These are phyloP conservation scores for Tylochromis polylepis DNA, from an alignment of 2,113 vertebrate genomes.

Conservation along the genomic window DNA sequence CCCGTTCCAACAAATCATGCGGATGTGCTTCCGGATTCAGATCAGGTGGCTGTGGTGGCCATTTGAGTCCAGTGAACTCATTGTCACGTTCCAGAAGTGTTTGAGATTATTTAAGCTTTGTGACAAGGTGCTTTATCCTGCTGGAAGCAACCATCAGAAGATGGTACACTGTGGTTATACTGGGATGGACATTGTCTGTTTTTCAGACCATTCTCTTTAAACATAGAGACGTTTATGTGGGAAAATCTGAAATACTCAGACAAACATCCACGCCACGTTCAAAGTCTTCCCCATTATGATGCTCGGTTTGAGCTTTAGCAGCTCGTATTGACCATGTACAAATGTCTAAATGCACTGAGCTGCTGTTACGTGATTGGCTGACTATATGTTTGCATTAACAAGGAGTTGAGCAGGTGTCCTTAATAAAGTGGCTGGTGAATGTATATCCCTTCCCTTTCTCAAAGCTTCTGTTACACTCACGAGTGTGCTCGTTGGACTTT, in stretches of 20 bases:
- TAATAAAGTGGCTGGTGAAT: neutral
- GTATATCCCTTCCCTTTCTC: neutral
- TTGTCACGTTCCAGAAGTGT: no score
- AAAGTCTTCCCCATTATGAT: accelerated
- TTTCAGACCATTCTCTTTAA: accelerated
- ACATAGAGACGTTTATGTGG: neutral
- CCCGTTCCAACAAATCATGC: neutral
- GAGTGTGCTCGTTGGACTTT: accelerated
- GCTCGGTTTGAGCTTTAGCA: neutral
- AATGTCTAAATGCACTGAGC: neutral
- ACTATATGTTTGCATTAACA: neutral
- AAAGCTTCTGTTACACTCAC: neutral
- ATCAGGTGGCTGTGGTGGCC: neutral
- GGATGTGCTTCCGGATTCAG: neutral
- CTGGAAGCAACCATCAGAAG: neutral
- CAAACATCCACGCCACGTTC: neutral
- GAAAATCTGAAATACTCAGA: neutral
- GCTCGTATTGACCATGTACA: neutral
- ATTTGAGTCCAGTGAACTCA: neutral
- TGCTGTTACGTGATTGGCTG: neutral
- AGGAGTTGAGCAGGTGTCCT: neutral
- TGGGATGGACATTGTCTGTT: accelerated
- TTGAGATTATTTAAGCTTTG: no score
- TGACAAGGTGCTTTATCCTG: neutral
- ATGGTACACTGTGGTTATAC: accelerated